Percentiles rank a stretch among this genome's conserved stretches.
Conservation (phyloP, 1,140 invertebrate genomes). For the Armadillidium nasatum region DNA sequence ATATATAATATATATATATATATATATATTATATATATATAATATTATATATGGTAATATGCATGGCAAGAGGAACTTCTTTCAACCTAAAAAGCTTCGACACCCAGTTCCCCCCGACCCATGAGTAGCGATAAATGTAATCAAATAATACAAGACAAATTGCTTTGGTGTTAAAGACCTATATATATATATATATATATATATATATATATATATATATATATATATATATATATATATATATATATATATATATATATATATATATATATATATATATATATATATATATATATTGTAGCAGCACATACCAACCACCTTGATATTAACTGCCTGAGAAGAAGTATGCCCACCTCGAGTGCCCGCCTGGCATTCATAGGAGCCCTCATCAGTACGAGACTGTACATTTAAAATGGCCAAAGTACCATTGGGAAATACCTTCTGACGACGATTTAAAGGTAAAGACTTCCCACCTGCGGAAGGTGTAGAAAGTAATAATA, state of each 20-base stretch:
- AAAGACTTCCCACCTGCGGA: not conserved
- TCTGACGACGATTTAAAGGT: not conserved
- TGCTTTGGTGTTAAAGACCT: not conserved
- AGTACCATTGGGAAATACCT: not conserved
- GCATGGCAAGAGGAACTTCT: too few relatives aligned
- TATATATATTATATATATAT: too few relatives aligned
- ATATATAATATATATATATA: too few relatives aligned
- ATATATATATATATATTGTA: not conserved
- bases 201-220: not conserved
- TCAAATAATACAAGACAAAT: too few relatives aligned
- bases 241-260: not conserved
- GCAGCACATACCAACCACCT: not conserved
- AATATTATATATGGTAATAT: too few relatives aligned
- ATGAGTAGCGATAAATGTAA: too few relatives aligned
- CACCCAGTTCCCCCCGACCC: too few relatives aligned
- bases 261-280: conserved; percentile 1
- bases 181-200: not conserved
- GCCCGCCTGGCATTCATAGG: not conserved
- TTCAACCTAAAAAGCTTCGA: too few relatives aligned
- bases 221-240: not conserved
- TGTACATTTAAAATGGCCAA: not conserved
- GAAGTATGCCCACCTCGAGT: not conserved
- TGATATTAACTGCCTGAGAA: not conserved
- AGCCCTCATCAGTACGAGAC: not conserved
- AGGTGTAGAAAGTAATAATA: too few relatives aligned